Evolutionary conservation across 2,113 vertebrate genomes (phyloP).

Genomic region (Atrichornis clamosus): DNA sequence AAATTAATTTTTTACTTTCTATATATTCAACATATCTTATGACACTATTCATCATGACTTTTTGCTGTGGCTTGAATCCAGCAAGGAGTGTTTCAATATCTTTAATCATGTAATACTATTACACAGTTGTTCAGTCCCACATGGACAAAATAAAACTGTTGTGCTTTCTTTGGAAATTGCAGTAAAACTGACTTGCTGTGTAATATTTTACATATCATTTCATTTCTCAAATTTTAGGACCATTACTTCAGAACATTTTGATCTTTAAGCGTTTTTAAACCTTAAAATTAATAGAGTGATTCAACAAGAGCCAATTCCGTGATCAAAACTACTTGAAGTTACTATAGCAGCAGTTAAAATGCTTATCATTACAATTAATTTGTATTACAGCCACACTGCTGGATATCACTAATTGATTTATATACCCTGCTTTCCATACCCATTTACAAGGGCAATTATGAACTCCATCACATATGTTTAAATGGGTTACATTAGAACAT

Average conservation of each 20-base stretch:
- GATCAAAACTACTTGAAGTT: slow-evolving; percentile 37
- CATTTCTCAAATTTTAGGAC: slow-evolving; percentile 30
- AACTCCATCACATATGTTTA: slow-evolving; percentile 37
- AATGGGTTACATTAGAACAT: slow-evolving; percentile 37
- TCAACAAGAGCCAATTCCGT: slow-evolving; percentile 22
- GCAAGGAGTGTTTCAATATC: slow-evolving; percentile 55
- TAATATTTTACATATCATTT: slow-evolving; percentile 57
- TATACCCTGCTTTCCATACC: slow-evolving; percentile 38
- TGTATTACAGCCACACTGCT: slow-evolving; percentile 49
- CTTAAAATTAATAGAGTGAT: slow-evolving; percentile 47
- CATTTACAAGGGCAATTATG: slow-evolving; percentile 64
- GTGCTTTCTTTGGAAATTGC: slow-evolving; percentile 45
- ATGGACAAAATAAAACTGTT: slow-evolving; percentile 66
- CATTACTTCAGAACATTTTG: slow-evolving; percentile 15
- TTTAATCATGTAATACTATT: slow-evolving; percentile 60
- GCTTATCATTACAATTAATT: slow-evolving; percentile 60
- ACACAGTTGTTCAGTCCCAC: slow-evolving; percentile 43
- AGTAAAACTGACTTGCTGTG: slow-evolving; percentile 51
- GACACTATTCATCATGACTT: slow-evolving; percentile 55
- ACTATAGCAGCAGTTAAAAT: slow-evolving; percentile 31
- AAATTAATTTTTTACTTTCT: slow-evolving; percentile 64
- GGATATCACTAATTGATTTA: slow-evolving; percentile 65
- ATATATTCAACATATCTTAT: slow-evolving; percentile 18
- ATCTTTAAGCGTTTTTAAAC: slow-evolving; percentile 12
- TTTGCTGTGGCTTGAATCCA: slow-evolving; percentile 57